Evolutionary conservation across 2,888 invertebrate species (phyloP), one percentile per base, ranked within the genome.

Genomic region (Drosophila basisetae): DNA sequence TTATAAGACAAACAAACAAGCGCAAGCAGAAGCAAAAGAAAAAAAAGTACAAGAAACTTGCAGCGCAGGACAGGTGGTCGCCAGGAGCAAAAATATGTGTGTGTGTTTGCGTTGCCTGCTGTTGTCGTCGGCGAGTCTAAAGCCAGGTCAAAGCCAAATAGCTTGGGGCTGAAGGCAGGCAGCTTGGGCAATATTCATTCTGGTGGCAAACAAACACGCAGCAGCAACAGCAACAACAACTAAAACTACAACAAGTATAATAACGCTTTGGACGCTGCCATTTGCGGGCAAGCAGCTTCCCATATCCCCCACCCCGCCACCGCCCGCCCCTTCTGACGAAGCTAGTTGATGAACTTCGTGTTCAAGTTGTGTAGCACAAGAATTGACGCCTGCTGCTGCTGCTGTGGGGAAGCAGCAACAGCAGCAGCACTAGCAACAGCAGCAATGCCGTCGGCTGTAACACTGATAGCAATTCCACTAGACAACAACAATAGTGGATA

Each of bases 301-400:
- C 13, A 22, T n/a, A 18, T 7, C 13, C 0, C 4, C 37, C 4
- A 2, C 22, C 30, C 11, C n/a, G 22, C 4, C 22, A 22, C 18
- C 25, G 18, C 53, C 4, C 25, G 7, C 30, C 31, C 31, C 9
- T 31, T 9, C 41, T 59, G 56, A 13, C 37, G 31, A 22, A 73
- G 85, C 74, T 85, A 88, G 89, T 86, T 86, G 85, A 86, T 86
- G 85, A 86, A 86, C 85, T 86, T 90, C 90, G 90, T 86, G 85
- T 86, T 85, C 90, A 90, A 90, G 70, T 90, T 85, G 89, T 85
- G 85, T 90, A 80, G 91, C 89, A 90, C 89, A 90, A 90, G 85
- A 90, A 89, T 87, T 87, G 87, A 89, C 89, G 90, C 91, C 89
- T 89, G 87, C 73, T 76, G 77, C 60, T 74, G 76, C 68, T 65